A percentile compares a stretch with the other conserved stretches of the same genome.
These are phyloP conservation scores for Lycophotia porphyrea DNA, from an alignment of 2,888 invertebrate species.

Conservation along the genomic window DNA sequence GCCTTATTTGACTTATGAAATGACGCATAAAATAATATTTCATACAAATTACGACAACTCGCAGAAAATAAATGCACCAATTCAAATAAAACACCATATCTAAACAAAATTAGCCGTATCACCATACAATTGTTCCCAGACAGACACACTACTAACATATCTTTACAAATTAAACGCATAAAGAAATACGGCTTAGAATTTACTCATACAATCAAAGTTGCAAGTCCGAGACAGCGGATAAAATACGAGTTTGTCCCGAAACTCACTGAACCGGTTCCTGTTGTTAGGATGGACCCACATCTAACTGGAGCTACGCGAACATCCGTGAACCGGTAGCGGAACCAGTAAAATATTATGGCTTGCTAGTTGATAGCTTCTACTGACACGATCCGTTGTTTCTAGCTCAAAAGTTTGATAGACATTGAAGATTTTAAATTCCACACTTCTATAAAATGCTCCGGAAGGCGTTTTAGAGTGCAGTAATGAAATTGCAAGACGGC, in stretches of 20 bases:
- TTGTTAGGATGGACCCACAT: constrained; percentile 40
- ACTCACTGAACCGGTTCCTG: constrained; percentile 61
- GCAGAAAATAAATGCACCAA: background rate
- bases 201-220: constrained; percentile 39
- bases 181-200: constrained; percentile 5
- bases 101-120: constrained; percentile 14
- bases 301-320: constrained; percentile 30
- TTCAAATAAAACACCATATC: constrained; percentile 5
- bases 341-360: constrained; percentile 1
- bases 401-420: background rate
- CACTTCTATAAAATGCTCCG: background rate
- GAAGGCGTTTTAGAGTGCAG: background rate
- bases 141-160: constrained; percentile 7
- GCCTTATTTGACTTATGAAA: background rate
- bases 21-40: background rate
- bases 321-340: constrained; percentile 6
- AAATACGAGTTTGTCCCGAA: constrained; percentile 52
- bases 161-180: constrained; percentile 33
- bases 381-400: background rate
- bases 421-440: background rate
- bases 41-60: constrained; percentile 11
- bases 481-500: background rate
- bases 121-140: background rate
- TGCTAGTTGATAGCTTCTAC: background rate
- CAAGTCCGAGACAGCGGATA: constrained; percentile 35